phyloP scores from a whole-genome alignment of 2,888 invertebrate species.

The Stenichneumon culpator region DNA sequence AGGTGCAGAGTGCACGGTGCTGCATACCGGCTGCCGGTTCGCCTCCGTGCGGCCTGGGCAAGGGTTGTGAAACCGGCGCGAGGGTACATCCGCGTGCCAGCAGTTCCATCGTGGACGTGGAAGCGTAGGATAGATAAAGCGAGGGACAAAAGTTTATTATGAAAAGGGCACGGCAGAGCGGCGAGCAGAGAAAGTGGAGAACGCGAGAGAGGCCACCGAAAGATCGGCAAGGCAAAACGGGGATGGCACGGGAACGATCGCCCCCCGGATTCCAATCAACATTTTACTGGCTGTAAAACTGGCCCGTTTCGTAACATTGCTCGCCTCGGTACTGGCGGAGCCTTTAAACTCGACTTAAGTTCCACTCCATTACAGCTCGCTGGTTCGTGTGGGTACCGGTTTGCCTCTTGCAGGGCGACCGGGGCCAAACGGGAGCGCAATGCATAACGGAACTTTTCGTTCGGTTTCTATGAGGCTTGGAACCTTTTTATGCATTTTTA shows the following conservation, averaged over 20 bases:
- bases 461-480: background rate
- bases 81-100: constrained; percentile 52
- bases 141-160: constrained; percentile 64
- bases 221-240: constrained; percentile 55
- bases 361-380: constrained; percentile 75
- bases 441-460: background rate
- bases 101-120: constrained; percentile 20
- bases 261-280: constrained; percentile 80
- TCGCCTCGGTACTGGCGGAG: constrained; percentile 72
- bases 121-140: constrained; percentile 19
- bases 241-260: constrained; percentile 72
- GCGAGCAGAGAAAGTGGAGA: background rate
- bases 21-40: constrained; percentile 15
- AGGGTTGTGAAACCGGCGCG: constrained; percentile 35
- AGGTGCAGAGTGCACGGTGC: constrained; percentile 28
- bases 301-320: constrained; percentile 80
- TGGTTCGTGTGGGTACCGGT: background rate
- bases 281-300: constrained; percentile 82
- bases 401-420: background rate
- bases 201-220: constrained; percentile 21
- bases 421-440: no score
- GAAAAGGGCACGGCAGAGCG: constrained; percentile 33
- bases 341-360: constrained; percentile 78
- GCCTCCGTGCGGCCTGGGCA: background rate
- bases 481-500: no score